Percentiles rank a stretch among this genome's conserved stretches.
Conservation (phyloP, 2,113 vertebrate species). For the Hyaena hyaena region DNA sequence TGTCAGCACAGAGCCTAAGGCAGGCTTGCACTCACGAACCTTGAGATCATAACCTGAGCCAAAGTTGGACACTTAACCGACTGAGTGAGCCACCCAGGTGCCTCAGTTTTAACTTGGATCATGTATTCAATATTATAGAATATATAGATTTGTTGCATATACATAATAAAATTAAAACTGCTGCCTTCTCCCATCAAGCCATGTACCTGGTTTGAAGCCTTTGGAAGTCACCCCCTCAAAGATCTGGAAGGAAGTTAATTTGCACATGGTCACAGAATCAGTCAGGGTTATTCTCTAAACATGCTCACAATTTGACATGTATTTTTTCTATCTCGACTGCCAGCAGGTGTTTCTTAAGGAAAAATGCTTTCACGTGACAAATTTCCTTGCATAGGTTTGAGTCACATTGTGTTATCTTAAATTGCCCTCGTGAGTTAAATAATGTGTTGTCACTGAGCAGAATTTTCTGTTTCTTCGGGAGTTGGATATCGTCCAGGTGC, state of each 20-base stretch:
- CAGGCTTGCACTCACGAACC: no score
- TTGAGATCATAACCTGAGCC: no score
- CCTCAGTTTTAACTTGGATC: not conserved
- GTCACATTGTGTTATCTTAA: not conserved
- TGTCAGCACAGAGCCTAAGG: no score
- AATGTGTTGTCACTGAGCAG: not conserved
- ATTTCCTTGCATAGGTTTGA: conserved; percentile 16
- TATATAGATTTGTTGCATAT: not conserved
- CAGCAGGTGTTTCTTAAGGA: not conserved
- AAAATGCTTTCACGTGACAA: conserved; percentile 41
- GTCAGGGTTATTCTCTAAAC: not conserved
- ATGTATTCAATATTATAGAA: not conserved
- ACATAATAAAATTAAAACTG: not conserved
- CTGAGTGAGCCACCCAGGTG: no score
- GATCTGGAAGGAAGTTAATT: not conserved
- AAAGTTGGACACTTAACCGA: no score
- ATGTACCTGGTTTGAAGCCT: not conserved
- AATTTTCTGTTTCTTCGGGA: conserved; percentile 10
- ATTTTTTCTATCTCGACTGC: not conserved
- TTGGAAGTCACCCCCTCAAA: not conserved
- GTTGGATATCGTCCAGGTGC: not conserved
- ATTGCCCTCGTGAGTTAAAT: conserved; percentile 30
- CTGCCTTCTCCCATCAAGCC: not conserved
- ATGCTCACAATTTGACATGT: not conserved
- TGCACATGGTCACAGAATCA: not conserved